phyloP scores from a whole-genome alignment of 2,113 vertebrate species.

The Oophaga pumilio region DNA sequence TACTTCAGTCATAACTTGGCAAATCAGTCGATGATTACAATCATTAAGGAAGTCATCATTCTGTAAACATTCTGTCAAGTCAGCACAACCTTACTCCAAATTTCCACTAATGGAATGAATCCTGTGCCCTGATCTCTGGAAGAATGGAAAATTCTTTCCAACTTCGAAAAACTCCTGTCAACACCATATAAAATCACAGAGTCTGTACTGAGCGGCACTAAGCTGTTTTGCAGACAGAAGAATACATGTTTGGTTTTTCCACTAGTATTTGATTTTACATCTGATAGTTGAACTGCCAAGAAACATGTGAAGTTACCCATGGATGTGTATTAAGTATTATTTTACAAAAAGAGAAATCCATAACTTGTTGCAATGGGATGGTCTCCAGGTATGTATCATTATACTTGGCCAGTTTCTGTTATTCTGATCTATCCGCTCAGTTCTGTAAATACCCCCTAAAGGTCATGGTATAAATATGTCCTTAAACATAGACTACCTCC shows the following conservation, averaged over 20 bases:
- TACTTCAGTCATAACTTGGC: not conserved
- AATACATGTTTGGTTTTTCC: not conserved
- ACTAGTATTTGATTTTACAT: not conserved
- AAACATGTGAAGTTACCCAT: not conserved
- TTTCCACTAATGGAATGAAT: constrained; percentile 44
- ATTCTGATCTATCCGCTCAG: not conserved
- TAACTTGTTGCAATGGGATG: not conserved
- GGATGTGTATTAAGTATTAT: not conserved
- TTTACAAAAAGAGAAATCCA: not conserved
- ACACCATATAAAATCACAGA: not conserved
- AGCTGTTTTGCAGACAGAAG: constrained; percentile 6
- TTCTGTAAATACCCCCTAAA: not conserved
- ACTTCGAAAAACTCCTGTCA: constrained; percentile 9
- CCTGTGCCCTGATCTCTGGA: constrained; percentile 1
- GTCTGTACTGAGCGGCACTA: not conserved
- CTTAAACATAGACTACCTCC: not conserved
- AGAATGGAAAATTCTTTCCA: constrained; percentile 27
- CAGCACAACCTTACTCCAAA: constrained; percentile 24
- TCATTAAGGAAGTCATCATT: not conserved
- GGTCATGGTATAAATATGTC: not conserved
- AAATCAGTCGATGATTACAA: constrained; percentile 7
- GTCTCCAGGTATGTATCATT: not conserved
- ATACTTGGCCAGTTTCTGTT: not conserved
- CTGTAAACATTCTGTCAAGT: constrained; percentile 43
- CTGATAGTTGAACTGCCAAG: constrained; percentile 2